Base-by-base conservation (phyloP, 30 jellyfish, hydroid and myxozoan species). In the Aurelia coerulea region DNA sequence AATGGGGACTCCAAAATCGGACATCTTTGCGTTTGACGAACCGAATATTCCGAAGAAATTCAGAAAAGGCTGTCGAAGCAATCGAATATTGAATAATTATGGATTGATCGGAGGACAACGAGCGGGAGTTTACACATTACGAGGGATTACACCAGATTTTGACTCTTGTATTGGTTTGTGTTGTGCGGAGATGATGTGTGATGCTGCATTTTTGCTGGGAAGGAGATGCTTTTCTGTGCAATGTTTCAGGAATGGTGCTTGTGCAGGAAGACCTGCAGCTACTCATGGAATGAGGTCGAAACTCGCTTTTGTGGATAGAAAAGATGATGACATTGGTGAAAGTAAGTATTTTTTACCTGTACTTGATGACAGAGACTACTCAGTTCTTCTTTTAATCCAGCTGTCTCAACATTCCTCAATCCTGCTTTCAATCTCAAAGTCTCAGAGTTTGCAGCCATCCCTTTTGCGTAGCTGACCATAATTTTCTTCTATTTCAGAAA, bases 141-240 rank as follows among this genome's bases (percentile, higher is more conserved):
- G 99, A 35, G 99, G 99, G 18, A 74, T 78, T 33, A 95, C 99
- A 10, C 99, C 99, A 37, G 89, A 94, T 85, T 81, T 95, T 76
- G 91, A 81, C 29, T 79, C 96, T 12, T 95, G 99, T 86, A 84
- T 88, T 53, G 93, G 92, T 15, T 86, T 95, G 7, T 95, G 99
- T 74, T 95, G 99, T 35, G 95, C 99, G 10, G 97, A 95, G 52
- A 62, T 81, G 90, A 83, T 95, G 86, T 95, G 99, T 80, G 99
- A 95, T 76, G 99, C 97, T 15, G 99, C 99, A 50, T 90, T 95
- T 73, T 88, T 95, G 65, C 85, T 95, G 81, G 99, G 97, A 51
- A 95, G 74, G 82, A 71, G 96, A 79, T 95, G 99, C 83, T 95
- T 90, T 73, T 95, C 99, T 17, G 95, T 95, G 63, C 99, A 95